Evolutionary conservation across 1,140 invertebrate genomes (phyloP).

Genomic region (Asbolus verrucosus): DNA sequence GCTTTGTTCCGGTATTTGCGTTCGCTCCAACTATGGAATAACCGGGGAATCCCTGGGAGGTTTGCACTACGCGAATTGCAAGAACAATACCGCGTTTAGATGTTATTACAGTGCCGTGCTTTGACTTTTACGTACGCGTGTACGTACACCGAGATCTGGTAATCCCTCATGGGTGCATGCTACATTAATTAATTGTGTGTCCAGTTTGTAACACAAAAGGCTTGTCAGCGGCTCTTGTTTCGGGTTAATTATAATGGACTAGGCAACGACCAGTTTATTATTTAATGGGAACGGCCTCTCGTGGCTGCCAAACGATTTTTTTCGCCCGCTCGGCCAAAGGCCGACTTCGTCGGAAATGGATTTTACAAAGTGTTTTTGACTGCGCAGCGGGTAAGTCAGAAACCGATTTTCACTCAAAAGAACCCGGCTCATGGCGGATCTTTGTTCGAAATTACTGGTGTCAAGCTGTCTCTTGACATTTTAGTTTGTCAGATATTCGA

Average conservation of each 20-base stretch:
- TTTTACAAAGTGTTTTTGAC: too few species aligned
- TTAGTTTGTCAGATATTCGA: too few species aligned
- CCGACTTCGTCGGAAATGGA: too few species aligned
- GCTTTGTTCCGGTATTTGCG: constrained; percentile 21
- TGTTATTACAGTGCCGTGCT: constrained; percentile 23
- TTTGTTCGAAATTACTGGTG: too few species aligned
- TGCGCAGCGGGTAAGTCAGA: too few species aligned
- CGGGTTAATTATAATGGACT: constrained; percentile 37
- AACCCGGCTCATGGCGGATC: too few species aligned
- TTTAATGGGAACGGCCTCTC: constrained; percentile 12
- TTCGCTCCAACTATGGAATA: background rate
- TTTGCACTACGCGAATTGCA: background rate
- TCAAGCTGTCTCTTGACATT: too few species aligned
- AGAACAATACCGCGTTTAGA: constrained; percentile 26
- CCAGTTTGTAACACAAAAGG: constrained; percentile 35
- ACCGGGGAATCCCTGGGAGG: constrained; percentile 13
- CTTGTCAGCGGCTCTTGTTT: constrained; percentile 30
- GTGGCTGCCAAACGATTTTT: background rate
- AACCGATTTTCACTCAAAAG: too few species aligned
- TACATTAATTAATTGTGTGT: constrained; percentile 39
- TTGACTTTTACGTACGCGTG: too few species aligned
- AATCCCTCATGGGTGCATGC: constrained; percentile 31
- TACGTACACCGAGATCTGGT: constrained; percentile 21
- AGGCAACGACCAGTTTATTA: constrained; percentile 26
- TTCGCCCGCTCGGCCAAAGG: too few species aligned